A percentile compares a stretch with the other conserved stretches of the same genome.
Evolutionary conservation across 2,797 vertebrate species (phyloP).

Genomic region (Hoplostethus mediterraneus): DNA sequence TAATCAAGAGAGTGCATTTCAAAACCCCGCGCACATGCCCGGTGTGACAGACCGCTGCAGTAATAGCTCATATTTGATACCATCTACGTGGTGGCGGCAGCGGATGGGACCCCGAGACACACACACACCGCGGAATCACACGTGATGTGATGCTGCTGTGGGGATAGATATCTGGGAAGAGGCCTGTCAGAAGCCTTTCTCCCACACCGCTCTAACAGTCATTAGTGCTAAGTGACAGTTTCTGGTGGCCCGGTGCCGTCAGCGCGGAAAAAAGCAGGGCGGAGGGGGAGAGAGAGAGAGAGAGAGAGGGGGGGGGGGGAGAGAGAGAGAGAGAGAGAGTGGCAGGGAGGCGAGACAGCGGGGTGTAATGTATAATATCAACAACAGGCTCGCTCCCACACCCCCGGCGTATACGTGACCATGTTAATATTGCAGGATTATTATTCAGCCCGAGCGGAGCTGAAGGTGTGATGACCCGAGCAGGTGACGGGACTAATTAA

Average conservation of each 20-base stretch:
- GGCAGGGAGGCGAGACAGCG: conserved; percentile 61
- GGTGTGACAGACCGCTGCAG: conserved; percentile 67
- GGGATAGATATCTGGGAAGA: conserved; percentile 62
- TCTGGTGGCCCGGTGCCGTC: conserved; percentile 63
- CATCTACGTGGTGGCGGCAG: conserved; percentile 68
- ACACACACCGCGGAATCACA: conserved; percentile 52
- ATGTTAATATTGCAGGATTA: conserved; percentile 78
- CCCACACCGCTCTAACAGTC: conserved; percentile 65
- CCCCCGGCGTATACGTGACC: conserved; percentile 60
- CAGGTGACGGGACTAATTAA: conserved; percentile 83
- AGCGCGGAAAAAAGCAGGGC: conserved; percentile 37
- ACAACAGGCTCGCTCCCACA: conserved; percentile 78
- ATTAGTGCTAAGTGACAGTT: conserved; percentile 82
- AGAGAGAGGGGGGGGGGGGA: conserved; percentile 30
- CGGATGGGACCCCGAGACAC: conserved; percentile 49
- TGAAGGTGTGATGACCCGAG: conserved; percentile 79
- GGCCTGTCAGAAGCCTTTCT: conserved; percentile 63
- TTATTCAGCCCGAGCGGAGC: conserved; percentile 75
- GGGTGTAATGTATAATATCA: conserved; percentile 73
- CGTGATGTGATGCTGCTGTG: conserved; percentile 42
- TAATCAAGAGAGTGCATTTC: conserved; percentile 61
- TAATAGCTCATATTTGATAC: conserved; percentile 67
- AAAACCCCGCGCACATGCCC: conserved; percentile 39
- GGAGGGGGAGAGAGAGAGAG: conserved; percentile 36
- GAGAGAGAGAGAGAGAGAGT: conserved; percentile 42